Evolutionary conservation across 2,888 invertebrate genomes (phyloP).

Genomic region (Synergus japonicus): DNA sequence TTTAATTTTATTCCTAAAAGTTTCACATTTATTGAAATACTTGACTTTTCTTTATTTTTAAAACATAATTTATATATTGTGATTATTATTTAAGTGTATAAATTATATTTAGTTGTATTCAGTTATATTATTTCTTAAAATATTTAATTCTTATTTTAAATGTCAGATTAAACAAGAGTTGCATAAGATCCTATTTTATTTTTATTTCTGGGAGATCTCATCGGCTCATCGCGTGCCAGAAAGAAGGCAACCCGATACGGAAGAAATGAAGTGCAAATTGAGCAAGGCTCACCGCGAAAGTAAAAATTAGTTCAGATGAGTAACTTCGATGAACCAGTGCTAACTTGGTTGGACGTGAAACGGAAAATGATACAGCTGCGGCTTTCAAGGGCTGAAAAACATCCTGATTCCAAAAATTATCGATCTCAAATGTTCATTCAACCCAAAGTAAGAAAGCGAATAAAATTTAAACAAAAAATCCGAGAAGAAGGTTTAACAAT

Average conservation of each 20-base stretch:
- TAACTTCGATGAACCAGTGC: conserved; percentile 50
- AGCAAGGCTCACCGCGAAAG: conserved; percentile 59
- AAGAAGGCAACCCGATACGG: conserved; percentile 72
- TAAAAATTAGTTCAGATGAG: conserved; percentile 53
- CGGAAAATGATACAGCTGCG: conserved; percentile 75
- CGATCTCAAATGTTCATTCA: conserved; percentile 24
- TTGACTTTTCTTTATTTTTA: too few species aligned
- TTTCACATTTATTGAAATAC: too few species aligned
- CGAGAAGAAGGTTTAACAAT: not conserved
- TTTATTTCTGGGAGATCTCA: conserved; percentile 42
- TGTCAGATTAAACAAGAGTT: conserved; percentile 4
- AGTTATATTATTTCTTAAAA: too few species aligned
- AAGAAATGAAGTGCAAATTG: conserved; percentile 76
- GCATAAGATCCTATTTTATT: conserved; percentile 5
- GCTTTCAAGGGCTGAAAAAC: conserved; percentile 54
- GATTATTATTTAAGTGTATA: too few species aligned
- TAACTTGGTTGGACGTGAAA: conserved; percentile 71
- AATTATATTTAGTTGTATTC: not conserved
- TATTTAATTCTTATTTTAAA: not conserved
- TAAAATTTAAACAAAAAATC: not conserved
- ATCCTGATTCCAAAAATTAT: conserved; percentile 46
- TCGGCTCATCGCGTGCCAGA: conserved; percentile 68
- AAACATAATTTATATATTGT: too few species aligned
- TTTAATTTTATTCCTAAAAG: too few species aligned
- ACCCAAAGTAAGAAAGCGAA: conserved; percentile 3